Evolutionary conservation across 2,797 vertebrate genomes (phyloP).

Genomic region (Lates japonicus): DNA sequence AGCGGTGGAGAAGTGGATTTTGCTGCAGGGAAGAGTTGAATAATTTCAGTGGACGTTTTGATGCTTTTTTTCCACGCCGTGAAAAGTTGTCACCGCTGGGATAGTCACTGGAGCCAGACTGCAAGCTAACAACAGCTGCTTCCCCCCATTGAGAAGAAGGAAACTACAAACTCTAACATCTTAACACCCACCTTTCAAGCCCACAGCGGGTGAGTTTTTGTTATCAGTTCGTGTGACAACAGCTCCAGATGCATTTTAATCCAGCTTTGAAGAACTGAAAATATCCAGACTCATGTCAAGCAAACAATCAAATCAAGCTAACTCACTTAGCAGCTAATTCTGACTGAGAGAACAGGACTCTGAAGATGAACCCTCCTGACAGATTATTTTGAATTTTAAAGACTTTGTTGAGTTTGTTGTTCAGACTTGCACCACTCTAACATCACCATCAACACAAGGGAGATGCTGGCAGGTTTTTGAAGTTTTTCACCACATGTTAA

Average conservation of each 20-base stretch:
- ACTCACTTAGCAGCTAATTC: not conserved
- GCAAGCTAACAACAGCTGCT: conserved; percentile 4
- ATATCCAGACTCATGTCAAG: not conserved
- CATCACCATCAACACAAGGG: not conserved
- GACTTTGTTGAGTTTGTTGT: too few species aligned
- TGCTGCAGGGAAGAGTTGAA: not conserved
- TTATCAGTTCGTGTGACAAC: not conserved
- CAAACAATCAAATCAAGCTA: conserved; percentile 1
- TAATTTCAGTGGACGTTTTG: not conserved
- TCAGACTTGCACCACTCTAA: not conserved
- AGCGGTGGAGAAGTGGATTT: too few species aligned
- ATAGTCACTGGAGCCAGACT: not conserved
- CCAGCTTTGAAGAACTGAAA: not conserved
- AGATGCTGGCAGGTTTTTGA: too few species aligned
- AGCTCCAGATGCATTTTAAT: conserved; percentile 2
- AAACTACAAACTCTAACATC: not conserved
- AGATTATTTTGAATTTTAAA: not conserved
- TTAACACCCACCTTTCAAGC: not conserved
- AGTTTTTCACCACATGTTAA: not conserved
- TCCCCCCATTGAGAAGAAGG: not conserved
- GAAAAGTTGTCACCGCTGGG: not conserved
- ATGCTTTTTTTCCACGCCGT: too few species aligned
- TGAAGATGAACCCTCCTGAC: not conserved
- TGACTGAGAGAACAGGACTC: not conserved
- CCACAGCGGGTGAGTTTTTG: conserved; percentile 8